Evolutionary conservation across 2,113 vertebrate species (phyloP), one percentile per base, ranked within the genome.

Genomic region (Eublepharis macularius): DNA sequence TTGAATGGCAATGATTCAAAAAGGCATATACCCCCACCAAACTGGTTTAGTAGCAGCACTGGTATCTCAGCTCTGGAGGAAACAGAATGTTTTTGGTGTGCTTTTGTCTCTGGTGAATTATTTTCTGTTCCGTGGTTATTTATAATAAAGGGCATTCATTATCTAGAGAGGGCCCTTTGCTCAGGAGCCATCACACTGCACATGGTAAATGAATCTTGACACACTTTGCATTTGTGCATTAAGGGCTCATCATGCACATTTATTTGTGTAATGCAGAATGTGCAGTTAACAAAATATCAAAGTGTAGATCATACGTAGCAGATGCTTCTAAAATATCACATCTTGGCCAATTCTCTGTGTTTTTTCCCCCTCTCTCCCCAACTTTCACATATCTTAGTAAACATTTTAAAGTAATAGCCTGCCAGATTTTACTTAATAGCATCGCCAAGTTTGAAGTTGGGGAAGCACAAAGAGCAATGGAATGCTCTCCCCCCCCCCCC

Each of bases 101-200:
- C 95, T 95, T 96, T 96, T 96, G 95, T 96, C 95, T 92, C 92
- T 96, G 93, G 88, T 94, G 94, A 85, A 89, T 95, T 95, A 96
- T 95, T 96, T 94, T 93, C 94, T 95, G 94, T 96, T 95, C 88
- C 90, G 93, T 86, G 91, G 94, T 96, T 96, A 95, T 96, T 96
- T 95, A 93, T 95, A 96, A 96, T 96, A 95, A 95, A 95, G 94
- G 93, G 93, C 95, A 96, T 96, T 97, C 95, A 96, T 95, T 94
- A 96, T 94, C 86, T 95, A 94, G 95, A 96, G 95, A 94, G 94
- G 39, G 95, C 89, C 93, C 93, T 95, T 95, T 95, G 95, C 96
- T 94, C 86, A 92, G 95, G 95, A 94, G 91, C 92, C 93, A 92
- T 96, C 96, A 90, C n/a, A 80, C 93, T 17, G 21, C 92, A 89